phyloP scores from a whole-genome alignment of 1,140 invertebrate genomes.

The Wasmannia auropunctata region DNA sequence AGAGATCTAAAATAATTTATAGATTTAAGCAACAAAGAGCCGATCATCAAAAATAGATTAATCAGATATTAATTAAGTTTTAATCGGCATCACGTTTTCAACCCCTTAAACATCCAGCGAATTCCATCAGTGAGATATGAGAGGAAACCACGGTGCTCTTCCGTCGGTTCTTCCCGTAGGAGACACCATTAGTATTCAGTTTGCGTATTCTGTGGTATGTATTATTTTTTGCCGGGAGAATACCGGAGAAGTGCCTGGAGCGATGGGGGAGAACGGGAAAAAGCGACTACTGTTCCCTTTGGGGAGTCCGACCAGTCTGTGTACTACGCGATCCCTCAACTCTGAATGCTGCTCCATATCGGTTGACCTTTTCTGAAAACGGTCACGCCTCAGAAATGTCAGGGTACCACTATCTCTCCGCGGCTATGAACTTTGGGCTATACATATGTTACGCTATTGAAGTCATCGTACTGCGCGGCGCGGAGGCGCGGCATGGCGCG shows the following conservation, averaged over 20 bases:
- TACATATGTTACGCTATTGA: conserved; percentile 48
- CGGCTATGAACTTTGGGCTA: conserved; percentile 38
- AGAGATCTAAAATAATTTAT: background rate
- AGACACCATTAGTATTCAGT: background rate
- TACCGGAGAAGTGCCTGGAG: background rate
- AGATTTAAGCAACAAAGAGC: background rate
- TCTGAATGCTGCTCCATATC: conserved; percentile 58
- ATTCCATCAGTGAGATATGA: background rate
- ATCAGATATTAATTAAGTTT: background rate
- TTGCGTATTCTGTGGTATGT: background rate
- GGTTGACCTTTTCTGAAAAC: conserved; percentile 64
- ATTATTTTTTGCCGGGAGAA: background rate
- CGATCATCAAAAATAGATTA: background rate
- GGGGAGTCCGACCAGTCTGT: background rate
- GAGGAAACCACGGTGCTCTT: background rate
- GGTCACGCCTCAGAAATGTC: conserved; percentile 61
- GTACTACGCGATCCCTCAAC: conserved; percentile 37
- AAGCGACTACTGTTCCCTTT: background rate
- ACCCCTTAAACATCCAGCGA: background rate
- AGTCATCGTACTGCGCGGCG: conserved; percentile 42
- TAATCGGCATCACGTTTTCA: too few relatives aligned
- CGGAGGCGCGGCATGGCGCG: too few relatives aligned
- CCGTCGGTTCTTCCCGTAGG: background rate
- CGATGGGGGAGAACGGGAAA: too few relatives aligned
- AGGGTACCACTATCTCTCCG: conserved; percentile 26